These are phyloP conservation scores for Koerneria pararmatus DNA, from an alignment of 2,888 invertebrate species.

Conservation along the genomic window DNA sequence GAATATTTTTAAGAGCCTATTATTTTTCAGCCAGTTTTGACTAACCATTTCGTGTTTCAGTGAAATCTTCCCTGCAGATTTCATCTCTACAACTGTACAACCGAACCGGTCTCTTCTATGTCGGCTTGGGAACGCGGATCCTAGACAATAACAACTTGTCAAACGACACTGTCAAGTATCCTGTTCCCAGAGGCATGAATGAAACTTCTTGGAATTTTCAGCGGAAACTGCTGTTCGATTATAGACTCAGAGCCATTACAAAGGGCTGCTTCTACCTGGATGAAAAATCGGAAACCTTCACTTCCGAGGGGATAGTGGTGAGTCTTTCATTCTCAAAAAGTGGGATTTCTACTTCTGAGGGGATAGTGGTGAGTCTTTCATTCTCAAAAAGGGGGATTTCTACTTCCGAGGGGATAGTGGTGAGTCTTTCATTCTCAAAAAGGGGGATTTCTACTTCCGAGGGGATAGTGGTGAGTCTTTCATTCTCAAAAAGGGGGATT, in stretches of 20 bases:
- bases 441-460: no score
- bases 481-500: no score
- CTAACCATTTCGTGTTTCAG: no score
- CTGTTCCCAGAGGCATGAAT: not conserved
- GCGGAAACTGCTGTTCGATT: conserved; percentile 29
- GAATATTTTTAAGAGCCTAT: no score
- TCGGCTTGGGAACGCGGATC: conserved; percentile 35
- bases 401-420: no score
- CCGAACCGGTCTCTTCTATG: conserved; percentile 39
- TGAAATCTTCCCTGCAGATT: conserved; percentile 32
- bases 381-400: no score
- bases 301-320: conserved; percentile 31
- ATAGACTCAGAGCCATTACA: conserved; percentile 31
- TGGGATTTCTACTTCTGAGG: no score
- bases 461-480: no score
- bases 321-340: not conserved
- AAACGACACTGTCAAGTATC: conserved; percentile 10
- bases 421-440: no score
- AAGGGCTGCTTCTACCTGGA: conserved; percentile 43
- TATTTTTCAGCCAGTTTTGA: no score
- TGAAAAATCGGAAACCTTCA: conserved; percentile 31
- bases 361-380: no score
- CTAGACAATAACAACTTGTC: not conserved
- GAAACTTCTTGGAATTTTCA: conserved; percentile 25
- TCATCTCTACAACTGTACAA: conserved; percentile 31